phyloP scores from a whole-genome alignment of 2,113 vertebrate species.

The Toxostoma redivivum region DNA sequence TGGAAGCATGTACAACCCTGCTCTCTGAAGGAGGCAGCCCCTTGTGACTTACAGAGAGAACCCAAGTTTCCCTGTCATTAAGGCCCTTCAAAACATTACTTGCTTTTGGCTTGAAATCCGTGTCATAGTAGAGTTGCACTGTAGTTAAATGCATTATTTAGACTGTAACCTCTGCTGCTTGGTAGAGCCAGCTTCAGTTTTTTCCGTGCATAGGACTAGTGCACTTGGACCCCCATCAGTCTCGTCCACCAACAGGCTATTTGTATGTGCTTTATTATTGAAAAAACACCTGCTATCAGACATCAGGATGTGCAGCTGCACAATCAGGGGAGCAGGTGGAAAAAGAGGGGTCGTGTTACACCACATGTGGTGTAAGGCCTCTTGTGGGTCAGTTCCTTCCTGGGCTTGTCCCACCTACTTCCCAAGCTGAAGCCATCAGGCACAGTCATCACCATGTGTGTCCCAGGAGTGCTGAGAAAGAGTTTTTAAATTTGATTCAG shows the following conservation, averaged over 20 bases:
- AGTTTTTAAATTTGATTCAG: background rate
- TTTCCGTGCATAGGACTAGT: background rate
- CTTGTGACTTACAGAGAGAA: background rate
- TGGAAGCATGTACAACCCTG: accelerated
- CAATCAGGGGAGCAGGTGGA: accelerated
- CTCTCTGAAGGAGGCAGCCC: background rate
- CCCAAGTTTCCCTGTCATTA: background rate
- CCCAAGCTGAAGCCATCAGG: background rate
- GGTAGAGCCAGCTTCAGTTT: background rate
- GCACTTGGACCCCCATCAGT: background rate
- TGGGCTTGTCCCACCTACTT: background rate
- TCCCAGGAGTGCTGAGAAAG: background rate
- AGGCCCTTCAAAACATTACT: background rate
- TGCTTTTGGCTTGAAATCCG: background rate
- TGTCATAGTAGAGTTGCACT: background rate
- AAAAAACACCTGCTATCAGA: background rate
- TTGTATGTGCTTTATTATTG: background rate
- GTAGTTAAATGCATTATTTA: background rate
- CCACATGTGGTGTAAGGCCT: background rate
- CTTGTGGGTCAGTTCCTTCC: background rate
- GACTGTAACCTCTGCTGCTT: background rate
- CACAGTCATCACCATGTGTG: background rate
- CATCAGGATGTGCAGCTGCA: no score
- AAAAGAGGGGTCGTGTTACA: background rate
- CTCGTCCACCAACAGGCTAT: background rate